Conservation (phyloP, 2,888 invertebrate genomes). For the Odiellus spinosus region DNA sequence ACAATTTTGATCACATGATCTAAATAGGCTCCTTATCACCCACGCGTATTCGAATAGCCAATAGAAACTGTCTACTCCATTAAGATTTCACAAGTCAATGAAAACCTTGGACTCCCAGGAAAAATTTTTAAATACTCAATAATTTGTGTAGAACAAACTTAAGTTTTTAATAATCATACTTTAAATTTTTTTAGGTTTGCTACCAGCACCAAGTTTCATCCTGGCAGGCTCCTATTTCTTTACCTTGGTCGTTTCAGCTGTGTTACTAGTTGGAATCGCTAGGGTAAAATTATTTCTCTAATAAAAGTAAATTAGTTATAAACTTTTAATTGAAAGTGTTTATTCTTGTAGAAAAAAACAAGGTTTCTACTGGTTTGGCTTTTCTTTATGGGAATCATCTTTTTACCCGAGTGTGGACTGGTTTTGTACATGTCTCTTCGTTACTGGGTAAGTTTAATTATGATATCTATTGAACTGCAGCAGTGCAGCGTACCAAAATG, state of each 20-base stretch:
- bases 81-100: too few relatives aligned
- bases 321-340: not conserved
- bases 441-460: slow-evolving; percentile 36
- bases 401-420: slow-evolving; percentile 40
- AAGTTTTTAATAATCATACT: too few relatives aligned
- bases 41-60: too few relatives aligned
- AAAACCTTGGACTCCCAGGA: too few relatives aligned
- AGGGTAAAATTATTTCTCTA: slow-evolving; percentile 29
- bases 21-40: too few relatives aligned
- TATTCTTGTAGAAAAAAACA: not conserved
- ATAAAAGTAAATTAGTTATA: not conserved
- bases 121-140: too few relatives aligned
- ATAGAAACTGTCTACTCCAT: too few relatives aligned
- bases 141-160: too few relatives aligned
- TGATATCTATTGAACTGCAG: too few relatives aligned
- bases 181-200: slow-evolving; percentile 27
- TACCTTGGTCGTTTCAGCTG: slow-evolving; percentile 35
- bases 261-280: slow-evolving; percentile 37
- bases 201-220: slow-evolving; percentile 37
- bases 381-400: slow-evolving; percentile 35
- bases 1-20: too few relatives aligned
- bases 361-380: slow-evolving; percentile 30
- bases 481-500: too few relatives aligned
- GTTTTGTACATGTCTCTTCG: slow-evolving; percentile 41
- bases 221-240: slow-evolving; percentile 38